Conservation (phyloP, 53 echinoderm and acorn worm genomes). For the Patiria pectinifera region DNA sequence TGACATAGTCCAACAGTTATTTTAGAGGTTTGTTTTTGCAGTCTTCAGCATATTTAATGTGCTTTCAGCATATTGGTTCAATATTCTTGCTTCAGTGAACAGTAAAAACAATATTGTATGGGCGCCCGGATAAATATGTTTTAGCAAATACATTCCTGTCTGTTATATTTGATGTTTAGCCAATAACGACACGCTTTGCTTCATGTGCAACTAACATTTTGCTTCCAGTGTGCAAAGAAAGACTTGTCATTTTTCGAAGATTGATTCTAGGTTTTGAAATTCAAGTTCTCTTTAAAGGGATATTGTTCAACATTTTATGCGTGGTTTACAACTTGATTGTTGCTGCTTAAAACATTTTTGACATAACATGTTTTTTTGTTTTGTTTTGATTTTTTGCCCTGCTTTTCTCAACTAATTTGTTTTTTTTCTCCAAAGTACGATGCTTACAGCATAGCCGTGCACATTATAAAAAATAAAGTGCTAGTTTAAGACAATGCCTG, state of each 20-base stretch:
- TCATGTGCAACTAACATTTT: too few species aligned
- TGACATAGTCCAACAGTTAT: not conserved
- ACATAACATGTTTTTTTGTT: not conserved
- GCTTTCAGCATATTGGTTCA: not conserved
- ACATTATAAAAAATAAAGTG: too few species aligned
- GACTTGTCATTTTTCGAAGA: too few species aligned
- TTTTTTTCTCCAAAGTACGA: not conserved
- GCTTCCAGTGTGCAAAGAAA: too few species aligned
- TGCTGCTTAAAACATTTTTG: too few species aligned
- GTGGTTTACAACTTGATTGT: too few species aligned
- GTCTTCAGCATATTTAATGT: not conserved
- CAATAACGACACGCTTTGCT: too few species aligned
- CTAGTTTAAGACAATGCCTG: too few species aligned
- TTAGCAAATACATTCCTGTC: not conserved
- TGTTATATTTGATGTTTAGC: too few species aligned
- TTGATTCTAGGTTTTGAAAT: too few species aligned
- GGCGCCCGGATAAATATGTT: not conserved
- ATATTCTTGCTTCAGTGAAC: not conserved
- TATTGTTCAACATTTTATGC: too few species aligned
- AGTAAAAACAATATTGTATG: not conserved
- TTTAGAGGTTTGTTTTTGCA: not conserved
- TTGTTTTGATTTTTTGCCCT: not conserved
- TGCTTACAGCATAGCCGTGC: not conserved
- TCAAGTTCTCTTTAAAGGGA: too few species aligned
- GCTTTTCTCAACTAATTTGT: not conserved